phyloP scores from a whole-genome alignment of 2,888 invertebrate species.

The Hybos culiciformis region DNA sequence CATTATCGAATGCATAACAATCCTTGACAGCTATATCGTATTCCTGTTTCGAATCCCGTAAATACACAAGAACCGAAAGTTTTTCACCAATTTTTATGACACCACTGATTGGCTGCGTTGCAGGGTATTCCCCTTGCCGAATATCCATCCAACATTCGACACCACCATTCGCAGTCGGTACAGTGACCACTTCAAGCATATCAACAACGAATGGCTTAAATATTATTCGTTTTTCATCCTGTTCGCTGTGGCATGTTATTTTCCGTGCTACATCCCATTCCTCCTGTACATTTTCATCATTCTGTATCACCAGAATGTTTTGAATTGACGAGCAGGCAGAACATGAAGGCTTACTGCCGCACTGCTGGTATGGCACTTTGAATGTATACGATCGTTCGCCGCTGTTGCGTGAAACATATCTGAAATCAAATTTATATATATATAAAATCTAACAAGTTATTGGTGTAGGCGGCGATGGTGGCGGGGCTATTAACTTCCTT shows the following conservation, averaged over 20 bases:
- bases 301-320: slow-evolving; percentile 53
- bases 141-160: slow-evolving; percentile 70
- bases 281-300: slow-evolving; percentile 52
- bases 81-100: slow-evolving; percentile 56
- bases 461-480: no score
- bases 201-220: slow-evolving; percentile 50
- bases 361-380: slow-evolving; percentile 48
- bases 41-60: slow-evolving; percentile 47
- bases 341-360: slow-evolving; percentile 48
- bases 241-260: slow-evolving; percentile 36
- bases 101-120: slow-evolving; percentile 47
- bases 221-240: slow-evolving; percentile 30
- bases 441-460: not conserved
- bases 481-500: no score
- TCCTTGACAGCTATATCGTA: slow-evolving; percentile 56
- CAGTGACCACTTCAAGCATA: slow-evolving; percentile 53
- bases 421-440: slow-evolving; percentile 20
- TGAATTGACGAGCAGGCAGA: slow-evolving; percentile 48
- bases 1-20: slow-evolving; percentile 58
- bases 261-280: slow-evolving; percentile 52
- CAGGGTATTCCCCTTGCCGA: slow-evolving; percentile 53
- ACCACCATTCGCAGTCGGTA: slow-evolving; percentile 48
- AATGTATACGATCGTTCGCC: slow-evolving; percentile 45
- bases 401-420: slow-evolving; percentile 46
- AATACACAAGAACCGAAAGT: slow-evolving; percentile 52